Percentiles rank a stretch among this genome's conserved stretches.
These are phyloP conservation scores for Araneus ventricosus DNA, from an alignment of 1,140 invertebrate genomes.

Conservation along the genomic window DNA sequence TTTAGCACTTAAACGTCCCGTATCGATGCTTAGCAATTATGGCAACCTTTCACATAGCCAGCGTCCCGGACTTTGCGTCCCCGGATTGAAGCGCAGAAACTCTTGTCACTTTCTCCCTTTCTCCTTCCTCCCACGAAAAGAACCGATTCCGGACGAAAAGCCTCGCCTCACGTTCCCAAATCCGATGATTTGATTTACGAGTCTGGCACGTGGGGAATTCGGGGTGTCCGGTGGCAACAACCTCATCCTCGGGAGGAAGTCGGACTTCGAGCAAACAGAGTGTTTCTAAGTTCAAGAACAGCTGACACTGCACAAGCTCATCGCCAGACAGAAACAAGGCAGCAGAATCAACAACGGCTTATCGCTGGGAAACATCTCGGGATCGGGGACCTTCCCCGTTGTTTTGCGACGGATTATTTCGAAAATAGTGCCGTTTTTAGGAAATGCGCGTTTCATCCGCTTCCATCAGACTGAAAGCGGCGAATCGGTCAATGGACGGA, in stretches of 20 bases:
- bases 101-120: neutral
- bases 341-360: neutral
- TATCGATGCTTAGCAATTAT: no score
- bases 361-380: neutral
- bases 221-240: neutral
- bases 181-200: neutral
- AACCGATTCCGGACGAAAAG: neutral
- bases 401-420: neutral
- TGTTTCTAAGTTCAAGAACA: constrained; percentile 26
- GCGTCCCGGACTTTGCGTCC: no score
- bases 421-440: neutral
- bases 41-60: no score
- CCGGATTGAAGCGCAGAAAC: no score
- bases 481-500: no score
- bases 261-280: neutral
- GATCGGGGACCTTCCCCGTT: neutral
- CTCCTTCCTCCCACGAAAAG: neutral
- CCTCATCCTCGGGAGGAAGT: neutral
- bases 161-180: neutral
- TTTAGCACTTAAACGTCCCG: no score
- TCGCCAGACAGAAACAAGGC: neutral
- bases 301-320: neutral
- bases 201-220: neutral
- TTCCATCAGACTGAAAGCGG: no score
- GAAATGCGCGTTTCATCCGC: no score